Evolutionary conservation across 2,797 vertebrate species (phyloP), one percentile per base, ranked within the genome.

Genomic region (Sebastolobus alascanus): DNA sequence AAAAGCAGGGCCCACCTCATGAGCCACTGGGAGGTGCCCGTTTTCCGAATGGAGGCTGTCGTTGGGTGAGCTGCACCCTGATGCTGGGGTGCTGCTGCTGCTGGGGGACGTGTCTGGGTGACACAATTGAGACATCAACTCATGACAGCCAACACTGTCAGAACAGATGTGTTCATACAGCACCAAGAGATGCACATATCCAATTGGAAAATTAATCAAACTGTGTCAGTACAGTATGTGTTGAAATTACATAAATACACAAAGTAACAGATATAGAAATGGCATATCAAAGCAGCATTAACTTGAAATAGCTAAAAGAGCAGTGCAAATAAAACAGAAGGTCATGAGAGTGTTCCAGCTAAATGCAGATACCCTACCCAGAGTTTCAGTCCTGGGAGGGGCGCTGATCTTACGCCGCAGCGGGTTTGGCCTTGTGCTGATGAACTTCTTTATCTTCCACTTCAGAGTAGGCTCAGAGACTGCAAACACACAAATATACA

Each of bases 401-500:
- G 97, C 97, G 0, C 97, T 98, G 90, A 96, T 96, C 92, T 98
- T 99, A 10, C 97, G 94, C 5, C 90, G 96, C 84, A 98, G 92
- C 0, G 97, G 97, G 84, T 96, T 97, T 86, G 97, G 97, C 84
- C 97, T 96, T 37, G 95, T 93, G 71, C 94, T 96, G 55, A 96
- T 94, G 71, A 96, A 95, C 90, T 97, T 98, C 93, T 96, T 97
- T 83, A 95, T 92, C 88, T 97, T 96, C 86, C 95, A 93, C 93
- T 98, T 98, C 90, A 98, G 94, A 90, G 97, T 97, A 86, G 97
- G 97, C 93, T 99, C 97, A 2, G 97, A 99, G 0, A 96, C 98
- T 99, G 89, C 0, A 16, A 11, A 86, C 68, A 70, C 13, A 85
- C 43, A 84, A 18, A 81, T 1, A 61, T 3, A 81, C 38, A 80